Conservation (phyloP, 2,888 invertebrate genomes). For the Caenorhabditis sp. region DNA sequence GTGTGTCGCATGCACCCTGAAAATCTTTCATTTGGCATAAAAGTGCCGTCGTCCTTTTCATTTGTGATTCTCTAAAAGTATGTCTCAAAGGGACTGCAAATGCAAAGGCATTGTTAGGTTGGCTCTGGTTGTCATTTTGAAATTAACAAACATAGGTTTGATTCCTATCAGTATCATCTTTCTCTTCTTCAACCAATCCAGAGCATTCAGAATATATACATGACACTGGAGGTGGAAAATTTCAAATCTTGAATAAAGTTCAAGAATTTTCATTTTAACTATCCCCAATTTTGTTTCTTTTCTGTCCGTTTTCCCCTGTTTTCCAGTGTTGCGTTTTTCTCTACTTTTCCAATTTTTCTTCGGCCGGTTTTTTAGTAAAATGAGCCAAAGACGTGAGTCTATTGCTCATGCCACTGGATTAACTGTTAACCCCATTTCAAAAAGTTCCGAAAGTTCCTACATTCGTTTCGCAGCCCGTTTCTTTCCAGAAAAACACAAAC, state of each 20-base stretch:
- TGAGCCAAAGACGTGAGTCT: not conserved
- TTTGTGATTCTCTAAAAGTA: conserved; percentile 22
- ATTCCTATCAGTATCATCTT: too few relatives aligned
- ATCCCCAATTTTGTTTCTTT: too few relatives aligned
- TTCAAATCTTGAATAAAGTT: too few relatives aligned
- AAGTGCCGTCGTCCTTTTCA: conserved; percentile 35
- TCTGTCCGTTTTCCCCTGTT: conserved; percentile 8
- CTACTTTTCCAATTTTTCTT: not conserved
- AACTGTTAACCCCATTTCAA: conserved; percentile 44
- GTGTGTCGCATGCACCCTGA: not conserved
- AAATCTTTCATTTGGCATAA: conserved; percentile 45
- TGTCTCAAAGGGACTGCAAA: not conserved
- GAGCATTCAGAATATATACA: too few relatives aligned
- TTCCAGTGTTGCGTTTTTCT: too few relatives aligned
- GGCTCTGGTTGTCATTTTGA: too few relatives aligned
- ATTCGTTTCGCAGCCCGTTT: conserved; percentile 27
- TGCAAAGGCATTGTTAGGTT: conserved; percentile 8
- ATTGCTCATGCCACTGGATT: conserved; percentile 47
- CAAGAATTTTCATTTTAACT: too few relatives aligned
- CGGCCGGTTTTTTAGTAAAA: not conserved
- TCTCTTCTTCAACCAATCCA: too few relatives aligned
- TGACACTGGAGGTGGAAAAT: too few relatives aligned
- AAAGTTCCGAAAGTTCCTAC: conserved; percentile 30
- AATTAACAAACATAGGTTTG: conserved; percentile 22
- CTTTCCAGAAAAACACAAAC: conserved; percentile 1